phyloP scores from a whole-genome alignment of 2,888 invertebrate species.

The Nomada ferruginata region DNA sequence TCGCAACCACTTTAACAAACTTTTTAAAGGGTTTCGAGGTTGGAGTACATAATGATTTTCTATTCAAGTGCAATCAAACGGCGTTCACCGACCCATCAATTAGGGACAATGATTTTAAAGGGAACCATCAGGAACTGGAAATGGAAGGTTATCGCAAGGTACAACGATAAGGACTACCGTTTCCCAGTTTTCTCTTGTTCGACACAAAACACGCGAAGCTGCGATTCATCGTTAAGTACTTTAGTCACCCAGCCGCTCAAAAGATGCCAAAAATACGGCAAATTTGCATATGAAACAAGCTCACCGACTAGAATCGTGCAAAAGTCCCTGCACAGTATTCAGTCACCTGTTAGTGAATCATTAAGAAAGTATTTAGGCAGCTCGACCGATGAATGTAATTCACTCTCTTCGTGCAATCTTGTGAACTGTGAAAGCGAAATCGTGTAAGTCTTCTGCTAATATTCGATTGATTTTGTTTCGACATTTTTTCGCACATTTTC shows the following conservation, averaged over 20 bases:
- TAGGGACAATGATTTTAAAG: constrained; percentile 13
- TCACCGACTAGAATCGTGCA: background rate
- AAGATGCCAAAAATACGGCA: constrained; percentile 9
- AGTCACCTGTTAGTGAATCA: background rate
- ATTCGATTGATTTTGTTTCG: no score
- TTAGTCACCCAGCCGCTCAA: background rate
- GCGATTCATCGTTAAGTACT: constrained; percentile 27
- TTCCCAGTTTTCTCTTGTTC: constrained; percentile 55
- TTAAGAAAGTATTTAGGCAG: background rate
- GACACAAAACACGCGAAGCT: constrained; percentile 46
- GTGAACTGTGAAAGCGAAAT: constrained; percentile 12
- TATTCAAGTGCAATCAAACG: constrained; percentile 15
- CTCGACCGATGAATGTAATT: background rate
- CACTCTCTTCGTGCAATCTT: background rate
- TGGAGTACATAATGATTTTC: constrained; percentile 15
- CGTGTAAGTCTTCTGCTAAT: background rate
- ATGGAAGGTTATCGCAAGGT: constrained; percentile 54
- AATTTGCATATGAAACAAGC: constrained; percentile 35
- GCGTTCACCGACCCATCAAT: constrained; percentile 34
- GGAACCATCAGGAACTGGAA: constrained; percentile 17
- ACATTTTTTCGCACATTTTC: no score
- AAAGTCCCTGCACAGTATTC: background rate
- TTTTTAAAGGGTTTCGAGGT: background rate
- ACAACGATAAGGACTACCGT: constrained; percentile 58
- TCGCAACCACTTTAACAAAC: background rate